phyloP scores from a whole-genome alignment of 2,113 vertebrate genomes.

The Dicerorhinus sumatrensis region DNA sequence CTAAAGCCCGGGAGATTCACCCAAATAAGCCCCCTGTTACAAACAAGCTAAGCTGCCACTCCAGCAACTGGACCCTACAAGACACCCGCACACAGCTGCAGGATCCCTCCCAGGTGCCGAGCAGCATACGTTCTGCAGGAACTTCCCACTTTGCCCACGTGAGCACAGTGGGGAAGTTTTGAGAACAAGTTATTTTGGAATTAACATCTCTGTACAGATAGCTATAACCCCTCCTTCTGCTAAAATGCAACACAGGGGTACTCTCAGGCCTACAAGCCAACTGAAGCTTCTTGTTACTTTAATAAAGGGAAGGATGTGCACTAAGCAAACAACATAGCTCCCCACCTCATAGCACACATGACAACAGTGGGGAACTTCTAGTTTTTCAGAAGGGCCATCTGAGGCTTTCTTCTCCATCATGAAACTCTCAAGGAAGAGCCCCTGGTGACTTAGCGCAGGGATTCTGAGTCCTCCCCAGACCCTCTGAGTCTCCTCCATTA shows the following conservation, averaged over 20 bases:
- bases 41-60: not conserved
- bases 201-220: not conserved
- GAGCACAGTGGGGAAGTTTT: constrained; percentile 12
- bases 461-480: not conserved
- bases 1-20: not conserved
- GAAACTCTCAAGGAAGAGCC: not conserved
- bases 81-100: not conserved
- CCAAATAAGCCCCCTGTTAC: not conserved
- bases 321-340: not conserved
- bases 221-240: not conserved
- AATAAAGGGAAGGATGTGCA: not conserved
- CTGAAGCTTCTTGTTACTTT: not conserved
- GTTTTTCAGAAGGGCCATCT: not conserved
- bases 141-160: not conserved
- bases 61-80: not conserved
- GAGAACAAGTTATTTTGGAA: constrained; percentile 49
- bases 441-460: not conserved
- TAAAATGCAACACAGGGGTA: not conserved
- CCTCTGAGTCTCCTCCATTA: not conserved
- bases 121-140: not conserved
- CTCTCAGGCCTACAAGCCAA: not conserved
- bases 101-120: not conserved
- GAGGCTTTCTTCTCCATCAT: not conserved
- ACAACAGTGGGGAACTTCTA: not conserved
- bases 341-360: not conserved